A percentile compares a stretch with the other conserved stretches of the same genome.
phyloP scores from a whole-genome alignment of 2,888 invertebrate species.

The Camponotus fellah region DNA sequence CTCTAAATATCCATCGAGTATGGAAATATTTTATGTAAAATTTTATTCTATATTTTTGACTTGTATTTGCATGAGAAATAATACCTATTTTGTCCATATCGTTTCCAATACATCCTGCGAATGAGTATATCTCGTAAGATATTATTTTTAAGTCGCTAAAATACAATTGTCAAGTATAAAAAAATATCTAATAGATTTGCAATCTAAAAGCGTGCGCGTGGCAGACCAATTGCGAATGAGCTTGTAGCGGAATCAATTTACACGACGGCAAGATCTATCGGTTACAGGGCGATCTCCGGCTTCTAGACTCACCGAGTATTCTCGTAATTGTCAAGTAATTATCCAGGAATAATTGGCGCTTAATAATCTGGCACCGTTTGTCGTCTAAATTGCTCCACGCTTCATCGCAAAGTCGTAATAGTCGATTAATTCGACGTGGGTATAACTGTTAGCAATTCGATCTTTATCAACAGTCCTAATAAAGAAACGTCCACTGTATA shows the following conservation, averaged over 20 bases:
- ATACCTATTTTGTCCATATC: too few species aligned
- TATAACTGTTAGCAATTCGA: neutral
- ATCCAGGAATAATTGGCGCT: slow-evolving; percentile 52
- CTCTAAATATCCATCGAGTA: too few species aligned
- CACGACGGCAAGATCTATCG: slow-evolving; percentile 87
- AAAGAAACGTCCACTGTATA: neutral
- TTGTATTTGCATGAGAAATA: too few species aligned
- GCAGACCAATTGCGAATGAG: slow-evolving; percentile 88
- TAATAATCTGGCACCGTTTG: slow-evolving; percentile 47
- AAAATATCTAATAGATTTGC: slow-evolving; percentile 86
- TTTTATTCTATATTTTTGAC: too few species aligned
- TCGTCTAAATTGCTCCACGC: slow-evolving; percentile 42
- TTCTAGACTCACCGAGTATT: slow-evolving; percentile 67
- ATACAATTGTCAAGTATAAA: slow-evolving; percentile 83
- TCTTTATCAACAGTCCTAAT: neutral
- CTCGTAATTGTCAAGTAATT: slow-evolving; percentile 72
- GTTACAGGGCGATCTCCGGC: slow-evolving; percentile 87
- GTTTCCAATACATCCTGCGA: too few species aligned
- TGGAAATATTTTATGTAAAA: too few species aligned
- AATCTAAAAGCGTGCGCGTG: slow-evolving; percentile 87
- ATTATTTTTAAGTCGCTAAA: neutral
- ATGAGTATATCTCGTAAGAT: neutral
- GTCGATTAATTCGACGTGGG: slow-evolving; percentile 37
- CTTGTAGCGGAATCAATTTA: slow-evolving; percentile 87
- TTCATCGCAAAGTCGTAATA: slow-evolving; percentile 28